Base-by-base conservation (phyloP, 1,140 invertebrate genomes). In the Apis laboriosa region DNA sequence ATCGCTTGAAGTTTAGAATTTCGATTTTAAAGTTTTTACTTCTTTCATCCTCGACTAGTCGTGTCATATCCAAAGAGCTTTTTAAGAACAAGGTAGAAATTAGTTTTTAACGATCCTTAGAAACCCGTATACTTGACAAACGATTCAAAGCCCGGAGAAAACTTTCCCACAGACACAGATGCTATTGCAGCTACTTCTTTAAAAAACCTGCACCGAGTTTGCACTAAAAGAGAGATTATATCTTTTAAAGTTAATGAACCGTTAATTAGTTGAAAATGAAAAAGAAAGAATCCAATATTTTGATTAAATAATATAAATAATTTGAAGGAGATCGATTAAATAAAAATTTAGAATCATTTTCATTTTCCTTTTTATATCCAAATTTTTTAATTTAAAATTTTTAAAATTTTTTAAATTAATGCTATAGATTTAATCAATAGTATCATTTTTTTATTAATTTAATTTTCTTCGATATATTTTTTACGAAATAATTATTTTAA, bases 51-150 rank as follows among this genome's bases (percentile, higher is more conserved):
- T 19, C 24, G 8, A 19, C 51, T 60, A 72, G 51, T 34, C 51
- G 51, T 72, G 49, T 72, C 70, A 72, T 55, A 72, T 28, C 24
- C 49, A 17, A 72, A 72, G 51, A 72, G 70, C 70, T 55, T 55
- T 53, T 19, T 24, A 72, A 55, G 70, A 72, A 28, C 70, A 72
- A 28, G 51, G 9, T 28, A 28, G 24, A 56, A 72, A 72, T 72
- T 72, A 72, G 70, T 55, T 72, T 72, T 72, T 72, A 72, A 72
- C 24, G 70, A 72, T 72, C 70, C 24, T 72, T 72, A 53, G 68
- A 71, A 71, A n/a, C 68, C 68, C n/a, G 21, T 55, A 71, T 55
- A 72, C 51, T n/a, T 55, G 70, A 72, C 70, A 72, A 72, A 72
- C 51, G 70, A 72, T 72, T 72, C 70, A 15, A 72, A 68, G 43